A percentile compares a stretch with the other conserved stretches of the same genome.
phyloP scores from a whole-genome alignment of 64 coral and sea anemone genomes.

The Montipora cactus region DNA sequence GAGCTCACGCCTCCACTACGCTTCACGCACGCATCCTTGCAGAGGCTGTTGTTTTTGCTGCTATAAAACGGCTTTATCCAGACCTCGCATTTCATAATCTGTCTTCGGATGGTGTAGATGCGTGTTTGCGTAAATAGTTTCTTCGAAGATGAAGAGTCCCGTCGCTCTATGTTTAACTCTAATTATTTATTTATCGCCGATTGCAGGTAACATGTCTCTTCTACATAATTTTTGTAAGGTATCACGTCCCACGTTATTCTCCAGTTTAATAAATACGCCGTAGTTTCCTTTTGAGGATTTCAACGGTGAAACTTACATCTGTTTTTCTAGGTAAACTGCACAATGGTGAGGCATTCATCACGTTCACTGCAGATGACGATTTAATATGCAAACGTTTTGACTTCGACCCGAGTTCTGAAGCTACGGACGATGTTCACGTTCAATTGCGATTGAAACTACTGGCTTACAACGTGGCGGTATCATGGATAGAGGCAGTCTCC shows the following conservation, averaged over 20 bases:
- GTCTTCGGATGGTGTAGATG: not conserved
- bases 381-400: not conserved
- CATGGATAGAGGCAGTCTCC: constrained; percentile 81
- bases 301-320: not conserved
- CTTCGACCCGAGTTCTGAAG: not conserved
- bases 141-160: not conserved
- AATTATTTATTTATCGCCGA: not conserved
- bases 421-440: not conserved
- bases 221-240: not conserved
- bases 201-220: not conserved
- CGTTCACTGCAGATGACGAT: not conserved
- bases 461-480: constrained; percentile 72
- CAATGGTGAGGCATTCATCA: not conserved
- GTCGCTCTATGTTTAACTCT: not conserved
- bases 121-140: not conserved
- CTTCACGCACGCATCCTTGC: no score
- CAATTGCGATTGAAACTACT: not conserved
- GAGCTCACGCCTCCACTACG: no score
- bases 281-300: not conserved
- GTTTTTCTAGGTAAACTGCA: not conserved
- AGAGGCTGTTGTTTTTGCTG: not conserved
- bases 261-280: no score
- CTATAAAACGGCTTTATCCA: not conserved
- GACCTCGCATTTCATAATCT: not conserved
- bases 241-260: not conserved